phyloP scores from a whole-genome alignment of 2,888 invertebrate species.

The Mylabris sibirica region DNA sequence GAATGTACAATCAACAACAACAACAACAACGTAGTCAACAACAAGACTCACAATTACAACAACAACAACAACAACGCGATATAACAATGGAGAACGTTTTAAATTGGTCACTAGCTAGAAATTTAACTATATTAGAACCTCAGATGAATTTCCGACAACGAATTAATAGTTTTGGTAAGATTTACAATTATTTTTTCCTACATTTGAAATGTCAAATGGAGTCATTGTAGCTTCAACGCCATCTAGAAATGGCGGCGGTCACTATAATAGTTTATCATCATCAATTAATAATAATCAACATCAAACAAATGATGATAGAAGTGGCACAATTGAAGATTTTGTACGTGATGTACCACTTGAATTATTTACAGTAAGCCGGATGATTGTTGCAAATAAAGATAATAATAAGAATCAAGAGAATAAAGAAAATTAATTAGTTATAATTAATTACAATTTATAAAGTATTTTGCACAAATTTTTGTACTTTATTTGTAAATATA shows the following conservation, averaged over 20 bases:
- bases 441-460: neutral
- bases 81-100: slow-evolving; percentile 56
- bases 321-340: slow-evolving; percentile 48
- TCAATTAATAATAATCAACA: neutral
- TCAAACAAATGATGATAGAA: neutral
- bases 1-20: slow-evolving; percentile 52
- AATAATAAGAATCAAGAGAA: neutral
- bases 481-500: too few species aligned
- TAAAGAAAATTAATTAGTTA: neutral
- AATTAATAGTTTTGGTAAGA: slow-evolving; percentile 41
- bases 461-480: neutral
- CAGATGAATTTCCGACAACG: slow-evolving; percentile 33
- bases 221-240: slow-evolving; percentile 23
- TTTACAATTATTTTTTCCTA: neutral
- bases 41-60: slow-evolving; percentile 12
- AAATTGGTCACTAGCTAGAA: slow-evolving; percentile 59
- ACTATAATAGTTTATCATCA: neutral
- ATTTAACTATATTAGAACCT: slow-evolving; percentile 49
- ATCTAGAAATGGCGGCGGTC: slow-evolving; percentile 12
- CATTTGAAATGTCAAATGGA: neutral
- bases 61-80: slow-evolving; percentile 35
- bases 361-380: slow-evolving; percentile 57
- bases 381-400: slow-evolving; percentile 43
- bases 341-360: slow-evolving; percentile 57
- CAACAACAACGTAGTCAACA: slow-evolving; percentile 16